Conservation (phyloP, 2,113 vertebrate genomes). For the Strix aluco region DNA sequence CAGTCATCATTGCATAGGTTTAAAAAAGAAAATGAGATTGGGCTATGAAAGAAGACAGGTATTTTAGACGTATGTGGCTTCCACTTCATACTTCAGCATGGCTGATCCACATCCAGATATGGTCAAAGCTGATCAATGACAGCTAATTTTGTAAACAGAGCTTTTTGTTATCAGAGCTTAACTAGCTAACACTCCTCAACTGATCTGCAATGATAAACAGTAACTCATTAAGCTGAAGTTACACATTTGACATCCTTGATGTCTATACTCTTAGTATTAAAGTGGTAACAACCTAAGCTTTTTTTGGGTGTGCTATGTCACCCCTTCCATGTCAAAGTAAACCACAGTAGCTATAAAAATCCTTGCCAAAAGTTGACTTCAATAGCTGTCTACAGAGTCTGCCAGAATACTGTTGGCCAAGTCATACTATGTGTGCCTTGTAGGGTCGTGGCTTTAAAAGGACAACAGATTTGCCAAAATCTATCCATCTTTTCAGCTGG, state of each 20-base stretch:
- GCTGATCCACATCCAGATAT: neutral
- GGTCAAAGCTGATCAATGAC: neutral
- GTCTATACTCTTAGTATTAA: neutral
- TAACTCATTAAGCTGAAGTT: neutral
- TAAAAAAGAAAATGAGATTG: neutral
- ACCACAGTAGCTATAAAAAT: conserved; percentile 1
- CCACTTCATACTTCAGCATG: neutral
- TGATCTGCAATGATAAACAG: neutral
- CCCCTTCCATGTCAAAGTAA: conserved; percentile 9
- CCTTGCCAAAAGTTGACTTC: conserved; percentile 26
- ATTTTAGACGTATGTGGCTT: neutral
- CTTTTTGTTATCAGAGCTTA: neutral
- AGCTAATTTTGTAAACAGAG: neutral
- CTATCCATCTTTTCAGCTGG: neutral
- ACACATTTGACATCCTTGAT: neutral
- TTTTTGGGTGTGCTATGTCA: neutral
- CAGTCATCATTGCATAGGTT: neutral
- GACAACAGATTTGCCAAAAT: conserved; percentile 21
- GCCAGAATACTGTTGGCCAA: neutral
- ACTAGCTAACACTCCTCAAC: neutral
- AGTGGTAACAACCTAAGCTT: neutral
- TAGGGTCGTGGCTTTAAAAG: conserved; percentile 19
- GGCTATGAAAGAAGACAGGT: neutral
- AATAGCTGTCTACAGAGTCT: conserved; percentile 3
- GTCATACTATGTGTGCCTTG: neutral